These are phyloP conservation scores for Pristiophorus japonicus DNA, from an alignment of 2,113 vertebrate genomes.

Conservation along the genomic window DNA sequence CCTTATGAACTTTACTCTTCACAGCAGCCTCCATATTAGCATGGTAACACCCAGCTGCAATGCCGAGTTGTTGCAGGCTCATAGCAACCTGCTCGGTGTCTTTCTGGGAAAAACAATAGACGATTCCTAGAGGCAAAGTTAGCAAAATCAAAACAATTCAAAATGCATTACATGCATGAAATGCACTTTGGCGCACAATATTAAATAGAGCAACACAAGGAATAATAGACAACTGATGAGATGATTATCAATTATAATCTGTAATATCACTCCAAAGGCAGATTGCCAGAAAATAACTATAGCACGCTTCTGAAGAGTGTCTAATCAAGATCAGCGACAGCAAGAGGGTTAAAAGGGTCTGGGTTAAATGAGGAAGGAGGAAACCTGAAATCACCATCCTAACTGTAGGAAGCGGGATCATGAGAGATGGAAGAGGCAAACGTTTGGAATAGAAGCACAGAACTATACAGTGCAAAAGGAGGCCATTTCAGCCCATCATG, in stretches of 20 bases:
- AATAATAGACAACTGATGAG: not conserved
- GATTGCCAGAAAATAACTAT: not conserved
- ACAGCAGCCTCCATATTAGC: constrained; percentile 77
- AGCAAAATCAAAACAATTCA: not conserved
- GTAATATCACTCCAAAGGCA: not conserved
- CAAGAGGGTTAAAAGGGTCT: too few species aligned
- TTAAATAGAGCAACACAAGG: not conserved
- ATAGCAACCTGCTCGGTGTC: constrained; percentile 78
- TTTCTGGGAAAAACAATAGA: constrained; percentile 97
- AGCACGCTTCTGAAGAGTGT: not conserved
- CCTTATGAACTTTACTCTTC: constrained; percentile 76
- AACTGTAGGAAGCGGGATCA: not conserved
- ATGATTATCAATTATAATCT: not conserved
- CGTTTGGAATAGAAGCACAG: too few species aligned
- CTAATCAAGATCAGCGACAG: not conserved
- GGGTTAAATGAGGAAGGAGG: not conserved
- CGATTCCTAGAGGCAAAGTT: constrained; percentile 66
- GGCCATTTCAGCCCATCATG: too few species aligned
- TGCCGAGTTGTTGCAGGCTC: constrained; percentile 70
- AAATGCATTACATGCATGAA: not conserved
- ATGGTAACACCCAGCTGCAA: constrained; percentile 78
- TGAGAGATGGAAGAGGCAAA: not conserved
- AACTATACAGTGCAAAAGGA: too few species aligned
- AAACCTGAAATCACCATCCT: not conserved
- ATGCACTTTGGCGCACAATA: not conserved